These are phyloP conservation scores for Stigmatopora argus DNA, from an alignment of 2,113 vertebrate species.

Conservation along the genomic window DNA sequence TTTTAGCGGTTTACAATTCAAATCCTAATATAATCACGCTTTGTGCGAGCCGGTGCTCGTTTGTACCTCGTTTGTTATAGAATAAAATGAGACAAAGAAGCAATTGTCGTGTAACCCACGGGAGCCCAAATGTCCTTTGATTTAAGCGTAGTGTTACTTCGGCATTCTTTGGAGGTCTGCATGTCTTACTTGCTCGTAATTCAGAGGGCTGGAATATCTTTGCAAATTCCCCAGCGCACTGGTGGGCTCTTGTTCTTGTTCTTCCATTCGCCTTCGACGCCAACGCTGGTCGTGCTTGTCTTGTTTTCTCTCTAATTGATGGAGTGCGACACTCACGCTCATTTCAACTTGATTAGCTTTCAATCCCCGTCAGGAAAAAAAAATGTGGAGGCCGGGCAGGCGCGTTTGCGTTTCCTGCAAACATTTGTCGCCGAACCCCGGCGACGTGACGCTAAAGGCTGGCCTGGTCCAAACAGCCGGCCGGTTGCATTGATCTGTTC, in stretches of 20 bases:
- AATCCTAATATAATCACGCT: constrained; percentile 10
- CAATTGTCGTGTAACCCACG: constrained; percentile 13
- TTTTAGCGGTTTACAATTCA: constrained; percentile 19
- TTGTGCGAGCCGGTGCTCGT: not conserved
- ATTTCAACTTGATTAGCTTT: constrained; percentile 31
- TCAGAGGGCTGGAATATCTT: constrained; percentile 8
- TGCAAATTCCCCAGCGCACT: not conserved
- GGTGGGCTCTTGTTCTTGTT: not conserved
- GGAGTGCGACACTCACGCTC: constrained; percentile 1
- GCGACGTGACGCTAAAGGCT: constrained; percentile 37
- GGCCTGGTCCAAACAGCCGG: constrained; percentile 34
- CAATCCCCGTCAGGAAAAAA: not conserved
- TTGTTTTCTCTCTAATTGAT: constrained; percentile 3
- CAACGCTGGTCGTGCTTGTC: not conserved
- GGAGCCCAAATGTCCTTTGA: constrained; percentile 21
- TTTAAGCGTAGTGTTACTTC: constrained; percentile 23
- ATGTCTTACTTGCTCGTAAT: constrained; percentile 11
- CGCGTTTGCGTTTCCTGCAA: constrained; percentile 22
- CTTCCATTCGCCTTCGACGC: not conserved
- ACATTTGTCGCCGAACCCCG: constrained; percentile 35
- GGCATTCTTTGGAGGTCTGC: constrained; percentile 20
- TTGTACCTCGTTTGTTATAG: not conserved
- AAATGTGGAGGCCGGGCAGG: not conserved
- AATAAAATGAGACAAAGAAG: not conserved
- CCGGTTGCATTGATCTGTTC: constrained; percentile 45